A percentile compares a stretch with the other conserved stretches of the same genome.
These are phyloP conservation scores for Lepidurus apus DNA, from an alignment of 1,140 invertebrate species.

Conservation along the genomic window DNA sequence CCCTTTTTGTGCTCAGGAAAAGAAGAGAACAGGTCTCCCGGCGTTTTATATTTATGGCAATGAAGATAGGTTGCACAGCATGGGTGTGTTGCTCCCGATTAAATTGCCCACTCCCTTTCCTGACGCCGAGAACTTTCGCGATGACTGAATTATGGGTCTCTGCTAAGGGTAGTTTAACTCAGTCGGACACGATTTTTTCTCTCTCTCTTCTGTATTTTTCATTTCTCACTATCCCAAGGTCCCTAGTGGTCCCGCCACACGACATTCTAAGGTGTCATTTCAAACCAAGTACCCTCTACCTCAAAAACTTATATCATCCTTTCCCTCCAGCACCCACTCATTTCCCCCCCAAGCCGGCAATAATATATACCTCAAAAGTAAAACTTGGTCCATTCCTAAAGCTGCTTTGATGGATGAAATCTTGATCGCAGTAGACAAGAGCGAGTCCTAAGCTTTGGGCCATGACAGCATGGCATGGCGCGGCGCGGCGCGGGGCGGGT, in stretches of 20 bases:
- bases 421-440: background rate
- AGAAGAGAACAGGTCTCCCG: background rate
- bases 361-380: background rate
- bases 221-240: background rate
- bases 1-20: background rate
- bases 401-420: conserved; percentile 8
- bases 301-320: background rate
- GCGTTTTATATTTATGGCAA: conserved; percentile 9
- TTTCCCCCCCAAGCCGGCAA: background rate
- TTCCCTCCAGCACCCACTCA: background rate
- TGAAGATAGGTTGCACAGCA: conserved; percentile 19
- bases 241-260: background rate
- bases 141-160: conserved; percentile 14
- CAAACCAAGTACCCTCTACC: background rate
- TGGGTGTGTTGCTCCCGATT: conserved; percentile 14
- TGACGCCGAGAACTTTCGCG: conserved; percentile 8
- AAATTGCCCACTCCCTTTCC: background rate
- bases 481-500: background rate
- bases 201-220: background rate
- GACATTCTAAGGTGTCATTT: background rate
- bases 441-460: background rate
- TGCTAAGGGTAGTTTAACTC: background rate
- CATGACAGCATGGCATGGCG: no score
- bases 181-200: background rate
- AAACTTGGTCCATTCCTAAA: background rate